Percentiles rank a stretch among this genome's conserved stretches.
These are phyloP conservation scores for Lymantria dispar DNA, from an alignment of 2,888 invertebrate species.

Conservation along the genomic window DNA sequence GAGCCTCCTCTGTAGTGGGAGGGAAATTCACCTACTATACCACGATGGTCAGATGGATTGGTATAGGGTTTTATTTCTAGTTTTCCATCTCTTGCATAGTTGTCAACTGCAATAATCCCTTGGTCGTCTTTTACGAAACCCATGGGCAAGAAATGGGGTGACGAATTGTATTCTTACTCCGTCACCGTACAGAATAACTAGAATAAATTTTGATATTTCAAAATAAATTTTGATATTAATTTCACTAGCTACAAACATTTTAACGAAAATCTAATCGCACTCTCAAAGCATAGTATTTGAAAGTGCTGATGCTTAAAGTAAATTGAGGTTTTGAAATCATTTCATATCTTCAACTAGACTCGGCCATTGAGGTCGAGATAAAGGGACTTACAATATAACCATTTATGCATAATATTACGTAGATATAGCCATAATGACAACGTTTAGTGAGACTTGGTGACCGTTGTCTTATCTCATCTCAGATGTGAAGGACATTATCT, in stretches of 20 bases:
- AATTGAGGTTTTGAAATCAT: background rate
- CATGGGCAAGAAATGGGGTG: too few species aligned
- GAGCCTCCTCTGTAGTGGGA: too few species aligned
- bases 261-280: background rate
- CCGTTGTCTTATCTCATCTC: constrained; percentile 1
- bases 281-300: background rate
- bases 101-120: too few species aligned
- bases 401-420: constrained; percentile 2
- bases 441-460: constrained; percentile 2
- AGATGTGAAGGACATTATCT: background rate
- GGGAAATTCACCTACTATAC: too few species aligned
- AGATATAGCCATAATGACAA: constrained; percentile 7
- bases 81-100: too few species aligned
- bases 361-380: background rate
- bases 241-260: background rate
- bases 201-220: too few species aligned
- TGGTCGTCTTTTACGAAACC: too few species aligned
- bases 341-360: background rate
- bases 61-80: too few species aligned
- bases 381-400: constrained; percentile 12
- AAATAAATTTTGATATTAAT: background rate
- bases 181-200: too few species aligned
- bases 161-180: too few species aligned
- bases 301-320: background rate
- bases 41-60: too few species aligned